Evolutionary conservation across 37 sponge, comb jelly and placozoan species (phyloP).

Genomic region (Beroe forskalii): DNA sequence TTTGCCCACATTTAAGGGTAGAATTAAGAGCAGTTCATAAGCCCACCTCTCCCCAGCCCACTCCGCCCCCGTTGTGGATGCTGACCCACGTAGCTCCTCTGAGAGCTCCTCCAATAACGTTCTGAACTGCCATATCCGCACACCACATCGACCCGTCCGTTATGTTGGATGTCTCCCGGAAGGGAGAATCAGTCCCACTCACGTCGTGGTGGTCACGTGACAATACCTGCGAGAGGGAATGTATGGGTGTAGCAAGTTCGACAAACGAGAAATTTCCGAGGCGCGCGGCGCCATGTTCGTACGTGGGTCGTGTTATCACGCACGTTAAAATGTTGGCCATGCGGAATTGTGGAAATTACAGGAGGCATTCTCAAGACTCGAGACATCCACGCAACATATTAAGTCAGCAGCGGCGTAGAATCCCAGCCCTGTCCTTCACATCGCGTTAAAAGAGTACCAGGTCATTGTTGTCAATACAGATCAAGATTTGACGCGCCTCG

Average conservation of each 20-base stretch:
- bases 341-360: too few species aligned
- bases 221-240: slow-evolving; percentile 70
- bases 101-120: slow-evolving; percentile 92
- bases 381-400: too few species aligned
- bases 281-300: neutral
- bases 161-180: slow-evolving; percentile 93
- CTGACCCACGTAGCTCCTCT: slow-evolving; percentile 97
- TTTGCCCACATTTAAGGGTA: too few species aligned
- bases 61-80: slow-evolving; percentile 99
- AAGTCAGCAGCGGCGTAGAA: too few species aligned
- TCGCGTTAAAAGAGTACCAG: too few species aligned
- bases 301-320: neutral
- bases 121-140: slow-evolving; percentile 99
- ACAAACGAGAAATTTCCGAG: neutral
- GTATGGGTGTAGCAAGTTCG: neutral
- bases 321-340: neutral
- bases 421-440: too few species aligned
- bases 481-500: too few species aligned
- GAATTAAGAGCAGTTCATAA: too few species aligned
- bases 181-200: slow-evolving; percentile 97
- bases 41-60: slow-evolving; percentile 89
- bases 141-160: slow-evolving; percentile 94
- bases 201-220: slow-evolving; percentile 98
- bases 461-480: too few species aligned
- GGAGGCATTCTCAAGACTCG: too few species aligned